Base-by-base conservation (phyloP, 2,797 vertebrate species). In the Urocyon cinereoargenteus region DNA sequence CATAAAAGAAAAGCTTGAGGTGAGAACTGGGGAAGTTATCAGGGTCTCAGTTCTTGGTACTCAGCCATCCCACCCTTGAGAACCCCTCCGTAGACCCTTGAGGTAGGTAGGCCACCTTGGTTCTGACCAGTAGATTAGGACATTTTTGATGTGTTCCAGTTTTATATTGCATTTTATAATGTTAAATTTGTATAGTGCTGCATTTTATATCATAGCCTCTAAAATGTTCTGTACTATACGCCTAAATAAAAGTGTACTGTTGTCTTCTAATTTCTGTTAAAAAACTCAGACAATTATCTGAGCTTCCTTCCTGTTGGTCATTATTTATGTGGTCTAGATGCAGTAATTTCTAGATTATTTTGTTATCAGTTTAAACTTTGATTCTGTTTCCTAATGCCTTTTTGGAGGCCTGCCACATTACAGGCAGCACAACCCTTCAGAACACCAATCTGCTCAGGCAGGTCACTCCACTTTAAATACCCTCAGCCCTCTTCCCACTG, bases 311-410 rank as follows among this genome's bases (percentile, higher is more conserved):
- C 73, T 93, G 11, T 88, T 82, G 49, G 26, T 87, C 45, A 73
- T 78, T 72, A 62, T 82, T 81, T 94, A 40, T 82, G 51, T 92
- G 55, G 18, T 85, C 55, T 81, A 77, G 31, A 31, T 57, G n/a
- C 5, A 72, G 62, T 86, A 86, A 28, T 91, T 91, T 53, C 62
- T 92, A 34, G 57, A 51, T 77, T 64, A 61, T 84, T 79, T 51
- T 90, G 64, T 68, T 64, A 78, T 3, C 22, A 28, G 0, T 59
- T 79, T 95, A 87, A 92, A 78, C 34, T 95, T 95, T 49, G 73
- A 61, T 93, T 94, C 28, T 92, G n/a, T 93, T 94, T 96, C 59
- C 75, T 77, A 53, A 64, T 94, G n/a, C 75, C 36, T 55, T 11
- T 90, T 7, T 31, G 36, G 28, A 62, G 55, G 57, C 19, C 57